Evolutionary conservation across 2,888 invertebrate genomes (phyloP), one percentile per base, ranked within the genome.

Genomic region (Nomada lathburiana): DNA sequence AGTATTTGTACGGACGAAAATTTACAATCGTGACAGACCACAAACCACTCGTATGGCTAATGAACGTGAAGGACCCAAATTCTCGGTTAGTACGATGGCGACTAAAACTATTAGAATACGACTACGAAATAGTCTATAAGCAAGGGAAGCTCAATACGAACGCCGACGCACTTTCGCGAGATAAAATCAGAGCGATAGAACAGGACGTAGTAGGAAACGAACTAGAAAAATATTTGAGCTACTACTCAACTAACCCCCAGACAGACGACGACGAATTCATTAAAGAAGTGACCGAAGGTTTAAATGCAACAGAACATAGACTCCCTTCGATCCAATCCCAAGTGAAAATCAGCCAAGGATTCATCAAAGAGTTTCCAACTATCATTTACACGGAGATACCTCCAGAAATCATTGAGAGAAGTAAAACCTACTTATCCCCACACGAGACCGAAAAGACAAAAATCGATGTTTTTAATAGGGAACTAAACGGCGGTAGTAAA

Each of bases 1-100:
- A 76, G 3, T 86, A 85, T 11, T 11, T 83, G 47, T 83, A 82
- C 57, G 82, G 83, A 36, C 64, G 74, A 20, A 80, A 64, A 9
- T 86, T 86, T 20, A 75, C 67, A 11, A 70, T 85, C 13, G 63
- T 78, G 3, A 84, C 84, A 0, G 82, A 86, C 29, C 85, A 86
- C 13, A 62, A 62, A 20, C 78, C 80, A 2, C 60, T 84, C 0
- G 64, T 79, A 0, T 82, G 82, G 86, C 16, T 82, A 23, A 44
- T 72, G 62, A 79, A 79, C 11, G 52, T 69, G 0, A 79, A 74
- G 10, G 74, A 82, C 5, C 82, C 75, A 5, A 75, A 74, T 13
- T 75, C 69, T 0, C 72, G 73, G 0, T 13, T 83, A 16, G 57
- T 78, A 73, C n/a, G 73, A 20, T 76, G 81, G 47, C 55, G 78